Base-by-base conservation (phyloP, 2,888 invertebrate genomes). In the Orthosia cruda region DNA sequence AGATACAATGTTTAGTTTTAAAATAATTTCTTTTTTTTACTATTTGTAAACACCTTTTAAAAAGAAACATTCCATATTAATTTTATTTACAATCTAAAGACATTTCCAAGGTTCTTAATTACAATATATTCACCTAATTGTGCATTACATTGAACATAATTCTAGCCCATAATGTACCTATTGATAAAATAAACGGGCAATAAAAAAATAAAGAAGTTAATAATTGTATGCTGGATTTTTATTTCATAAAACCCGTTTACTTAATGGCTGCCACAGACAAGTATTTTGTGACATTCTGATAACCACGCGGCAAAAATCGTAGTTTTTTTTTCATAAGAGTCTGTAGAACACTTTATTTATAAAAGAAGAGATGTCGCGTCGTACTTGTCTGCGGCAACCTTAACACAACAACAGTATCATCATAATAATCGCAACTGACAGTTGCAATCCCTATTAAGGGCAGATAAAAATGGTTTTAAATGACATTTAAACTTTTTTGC, bases 141-240 rank as follows among this genome's bases (percentile, higher is more conserved):
- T 92, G 91, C 90, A 92, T 92, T 91, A 89, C 88, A 89, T 89
- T 88, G 80, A 88, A 91, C 89, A 91, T 93, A 91, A 93, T 91
- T 91, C 89, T 92, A 93, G 91, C 80, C 75, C 80, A 84, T 91
- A 90, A 89, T 90, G 89, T 90, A 68, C 47, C 47, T 47, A 92
- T 88, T 86, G 73, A 87, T 90, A 89, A 90, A 91, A 74, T 88
- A 80, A 86, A 83, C 74, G 66, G 81, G 68, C 76, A 84, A 79
- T 13, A 58, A 83, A 80, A 70, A 76, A 80, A 82, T 85, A 80
- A 88, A 87, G 85, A 85, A 77, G 62, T 57, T 85, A 83, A 75
- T 87, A 80, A 88, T 81, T 87, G 85, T 81, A 77, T 45, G 12
- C 7, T 66, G 59, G 26, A 55, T 73, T 86, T 78, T 78, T 75